Conservation (phyloP, 2,113 vertebrate genomes). For the Choloepus hoffmanni region DNA sequence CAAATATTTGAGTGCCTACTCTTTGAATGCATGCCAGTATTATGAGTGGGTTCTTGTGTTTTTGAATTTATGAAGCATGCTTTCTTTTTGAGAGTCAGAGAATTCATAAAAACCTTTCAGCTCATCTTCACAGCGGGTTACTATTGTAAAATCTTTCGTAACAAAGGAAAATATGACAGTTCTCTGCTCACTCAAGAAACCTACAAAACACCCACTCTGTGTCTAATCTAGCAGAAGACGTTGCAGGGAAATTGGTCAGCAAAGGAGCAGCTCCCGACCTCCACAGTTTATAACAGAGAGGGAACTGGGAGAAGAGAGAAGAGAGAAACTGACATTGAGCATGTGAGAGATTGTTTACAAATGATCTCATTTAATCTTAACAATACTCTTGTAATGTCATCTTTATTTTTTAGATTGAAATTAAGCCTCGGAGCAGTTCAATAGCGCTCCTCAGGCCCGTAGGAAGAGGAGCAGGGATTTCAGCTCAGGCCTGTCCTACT, state of each 20-base stretch:
- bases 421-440: background rate
- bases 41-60: background rate
- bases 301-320: background rate
- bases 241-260: too few species aligned
- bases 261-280: background rate
- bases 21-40: background rate
- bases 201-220: background rate
- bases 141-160: conserved; percentile 1
- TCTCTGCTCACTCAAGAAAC: background rate
- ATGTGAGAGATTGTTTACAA: background rate
- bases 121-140: background rate
- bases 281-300: background rate
- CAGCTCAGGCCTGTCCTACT: background rate
- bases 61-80: conserved; percentile 23
- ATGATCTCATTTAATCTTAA: background rate
- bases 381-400: background rate
- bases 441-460: rapidly evolving
- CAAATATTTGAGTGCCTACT: background rate
- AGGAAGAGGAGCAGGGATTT: background rate
- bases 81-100: background rate
- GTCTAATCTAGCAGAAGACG: background rate
- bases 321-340: background rate
- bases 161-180: background rate
- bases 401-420: background rate
- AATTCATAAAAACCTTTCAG: background rate